Evolutionary conservation across 2,113 vertebrate genomes (phyloP).

Genomic region (Odocoileus hemionus): DNA sequence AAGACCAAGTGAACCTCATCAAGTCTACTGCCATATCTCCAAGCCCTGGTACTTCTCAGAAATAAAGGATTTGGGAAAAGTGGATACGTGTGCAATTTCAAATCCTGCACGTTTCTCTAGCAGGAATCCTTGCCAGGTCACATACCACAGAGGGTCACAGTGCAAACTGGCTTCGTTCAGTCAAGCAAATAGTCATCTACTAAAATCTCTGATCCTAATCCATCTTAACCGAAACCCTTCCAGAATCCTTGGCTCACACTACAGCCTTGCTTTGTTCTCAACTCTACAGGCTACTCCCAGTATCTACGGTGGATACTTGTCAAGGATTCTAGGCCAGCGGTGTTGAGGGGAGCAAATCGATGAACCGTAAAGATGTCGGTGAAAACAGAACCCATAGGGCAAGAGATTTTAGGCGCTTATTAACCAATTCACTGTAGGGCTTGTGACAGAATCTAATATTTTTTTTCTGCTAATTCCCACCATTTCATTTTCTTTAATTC

Average conservation of each 20-base stretch:
- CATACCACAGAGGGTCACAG: not conserved
- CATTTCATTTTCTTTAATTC: conserved; percentile 59
- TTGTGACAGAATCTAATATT: conserved; percentile 13
- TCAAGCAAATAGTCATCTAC: not conserved
- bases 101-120: not conserved
- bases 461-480: conserved; percentile 36
- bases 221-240: not conserved
- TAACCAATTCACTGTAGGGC: conserved; percentile 7
- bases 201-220: not conserved
- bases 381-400: not conserved
- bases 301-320: not conserved
- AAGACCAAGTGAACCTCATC: not conserved
- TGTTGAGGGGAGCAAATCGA: not conserved
- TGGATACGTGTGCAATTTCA: not conserved
- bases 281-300: not conserved
- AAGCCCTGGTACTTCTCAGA: not conserved
- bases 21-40: not conserved
- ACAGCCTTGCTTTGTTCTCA: not conserved
- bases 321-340: not conserved
- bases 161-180: not conserved
- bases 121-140: not conserved
- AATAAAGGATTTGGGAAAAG: not conserved
- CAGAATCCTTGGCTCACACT: not conserved
- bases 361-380: not conserved
- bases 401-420: not conserved